phyloP scores from a whole-genome alignment of 2,113 vertebrate genomes.

The Oceanodroma tethys region DNA sequence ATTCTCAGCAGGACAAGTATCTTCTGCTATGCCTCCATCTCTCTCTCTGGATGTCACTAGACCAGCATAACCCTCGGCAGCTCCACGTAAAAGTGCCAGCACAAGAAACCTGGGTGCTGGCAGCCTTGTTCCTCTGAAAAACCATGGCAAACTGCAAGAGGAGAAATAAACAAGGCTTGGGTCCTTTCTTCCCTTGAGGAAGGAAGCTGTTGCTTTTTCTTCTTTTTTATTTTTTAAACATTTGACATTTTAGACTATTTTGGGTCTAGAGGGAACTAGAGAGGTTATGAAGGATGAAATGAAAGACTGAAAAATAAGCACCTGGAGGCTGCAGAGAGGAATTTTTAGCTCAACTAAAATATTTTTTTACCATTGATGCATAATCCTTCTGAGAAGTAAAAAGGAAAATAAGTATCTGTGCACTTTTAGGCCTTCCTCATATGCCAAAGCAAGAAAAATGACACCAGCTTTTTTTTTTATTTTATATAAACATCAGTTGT shows the following conservation, averaged over 20 bases:
- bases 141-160: not conserved
- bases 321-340: not conserved
- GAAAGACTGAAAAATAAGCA: slow-evolving; percentile 7
- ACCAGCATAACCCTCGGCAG: not conserved
- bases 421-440: not conserved
- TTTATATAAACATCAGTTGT: not conserved
- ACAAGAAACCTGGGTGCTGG: not conserved
- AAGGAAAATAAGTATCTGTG: not conserved
- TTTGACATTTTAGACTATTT: not conserved
- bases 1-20: not conserved
- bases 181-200: not conserved
- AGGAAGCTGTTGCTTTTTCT: not conserved
- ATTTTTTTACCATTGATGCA: not conserved
- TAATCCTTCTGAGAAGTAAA: not conserved
- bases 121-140: not conserved
- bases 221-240: not conserved
- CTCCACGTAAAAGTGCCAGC: not conserved
- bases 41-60: not conserved
- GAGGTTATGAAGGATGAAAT: not conserved
- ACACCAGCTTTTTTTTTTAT: not conserved
- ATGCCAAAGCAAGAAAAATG: not conserved
- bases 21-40: not conserved
- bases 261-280: not conserved
- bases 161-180: not conserved
- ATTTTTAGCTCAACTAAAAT: not conserved